Conservation (phyloP, 1,140 invertebrate genomes). For the Mylabris phalerata region DNA sequence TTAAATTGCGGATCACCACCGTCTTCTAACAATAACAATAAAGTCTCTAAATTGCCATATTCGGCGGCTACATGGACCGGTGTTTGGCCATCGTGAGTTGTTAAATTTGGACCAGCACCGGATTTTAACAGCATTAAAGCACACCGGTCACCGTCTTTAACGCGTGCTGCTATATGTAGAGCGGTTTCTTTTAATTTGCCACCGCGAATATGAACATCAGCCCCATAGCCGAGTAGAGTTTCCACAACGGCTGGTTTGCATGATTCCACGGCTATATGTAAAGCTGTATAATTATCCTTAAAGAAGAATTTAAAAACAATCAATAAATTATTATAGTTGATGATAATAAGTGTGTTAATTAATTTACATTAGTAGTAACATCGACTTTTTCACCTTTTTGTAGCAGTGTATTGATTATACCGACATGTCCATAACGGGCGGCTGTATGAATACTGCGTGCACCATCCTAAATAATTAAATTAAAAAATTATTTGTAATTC, state of each 20-base stretch:
- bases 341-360: slow-evolving; percentile 2
- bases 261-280: slow-evolving; percentile 96
- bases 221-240: slow-evolving; percentile 91
- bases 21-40: slow-evolving; percentile 81
- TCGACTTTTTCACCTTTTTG: slow-evolving; percentile 95
- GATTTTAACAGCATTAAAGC: slow-evolving; percentile 96
- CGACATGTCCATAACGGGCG: slow-evolving; percentile 87
- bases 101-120: slow-evolving; percentile 90
- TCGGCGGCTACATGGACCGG: slow-evolving; percentile 87
- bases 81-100: slow-evolving; percentile 88
- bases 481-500: not conserved
- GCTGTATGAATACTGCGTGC: slow-evolving; percentile 89
- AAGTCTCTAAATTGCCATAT: slow-evolving; percentile 78
- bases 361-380: slow-evolving; percentile 82
- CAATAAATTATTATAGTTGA: not conserved
- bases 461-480: slow-evolving; percentile 54
- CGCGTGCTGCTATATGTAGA: slow-evolving; percentile 89
- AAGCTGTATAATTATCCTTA: slow-evolving; percentile 97
- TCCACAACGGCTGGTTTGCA: slow-evolving; percentile 94
- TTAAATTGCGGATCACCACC: slow-evolving; percentile 83
- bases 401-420: slow-evolving; percentile 93
- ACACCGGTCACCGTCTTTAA: slow-evolving; percentile 90
- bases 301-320: slow-evolving; percentile 8
- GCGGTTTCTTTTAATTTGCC: slow-evolving; percentile 85
- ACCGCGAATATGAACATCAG: slow-evolving; percentile 91